Conservation (phyloP, 1,140 invertebrate genomes). For the Nomia melanderi region DNA sequence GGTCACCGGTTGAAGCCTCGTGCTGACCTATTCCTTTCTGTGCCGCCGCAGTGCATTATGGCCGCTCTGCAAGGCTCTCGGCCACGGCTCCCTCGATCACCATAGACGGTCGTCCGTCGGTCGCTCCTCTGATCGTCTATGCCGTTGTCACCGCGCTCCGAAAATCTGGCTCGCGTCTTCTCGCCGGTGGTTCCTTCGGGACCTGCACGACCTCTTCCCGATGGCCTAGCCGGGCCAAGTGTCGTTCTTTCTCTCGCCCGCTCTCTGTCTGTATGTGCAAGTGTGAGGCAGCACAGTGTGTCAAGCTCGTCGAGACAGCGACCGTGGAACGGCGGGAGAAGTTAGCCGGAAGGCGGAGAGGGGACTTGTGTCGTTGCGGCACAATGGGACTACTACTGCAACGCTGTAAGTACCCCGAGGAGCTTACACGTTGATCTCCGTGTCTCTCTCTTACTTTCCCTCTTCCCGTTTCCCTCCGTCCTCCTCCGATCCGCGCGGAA, state of each 20-base stretch:
- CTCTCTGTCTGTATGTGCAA: slow-evolving; percentile 21
- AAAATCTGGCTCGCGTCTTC: no score
- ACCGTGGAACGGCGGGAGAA: slow-evolving; percentile 28
- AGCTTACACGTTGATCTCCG: slow-evolving; percentile 62
- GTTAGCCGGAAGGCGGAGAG: slow-evolving; percentile 58
- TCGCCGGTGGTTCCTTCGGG: no score
- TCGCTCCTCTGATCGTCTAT: background rate
- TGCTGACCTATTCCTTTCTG: slow-evolving; percentile 80
- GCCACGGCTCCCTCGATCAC: slow-evolving; percentile 44
- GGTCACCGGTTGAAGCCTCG: slow-evolving; percentile 75
- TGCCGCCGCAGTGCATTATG: slow-evolving; percentile 77
- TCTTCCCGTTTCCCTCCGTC: background rate
- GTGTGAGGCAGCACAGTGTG: slow-evolving; percentile 47
- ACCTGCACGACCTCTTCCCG: slow-evolving; percentile 46
- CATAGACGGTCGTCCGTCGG: slow-evolving; percentile 43
- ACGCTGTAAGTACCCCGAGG: slow-evolving; percentile 68
- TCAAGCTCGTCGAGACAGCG: slow-evolving; percentile 35
- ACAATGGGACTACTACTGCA: slow-evolving; percentile 71
- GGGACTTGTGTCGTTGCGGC: slow-evolving; percentile 64
- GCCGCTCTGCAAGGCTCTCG: slow-evolving; percentile 70
- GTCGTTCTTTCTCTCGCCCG: no score
- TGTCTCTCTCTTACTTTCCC: slow-evolving; percentile 9
- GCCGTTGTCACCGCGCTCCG: slow-evolving; percentile 17
- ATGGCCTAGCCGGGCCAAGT: slow-evolving; percentile 26
- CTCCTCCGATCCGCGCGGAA: no score